Base-by-base conservation (phyloP, 2,888 invertebrate species). In the Choreutis nemorana region DNA sequence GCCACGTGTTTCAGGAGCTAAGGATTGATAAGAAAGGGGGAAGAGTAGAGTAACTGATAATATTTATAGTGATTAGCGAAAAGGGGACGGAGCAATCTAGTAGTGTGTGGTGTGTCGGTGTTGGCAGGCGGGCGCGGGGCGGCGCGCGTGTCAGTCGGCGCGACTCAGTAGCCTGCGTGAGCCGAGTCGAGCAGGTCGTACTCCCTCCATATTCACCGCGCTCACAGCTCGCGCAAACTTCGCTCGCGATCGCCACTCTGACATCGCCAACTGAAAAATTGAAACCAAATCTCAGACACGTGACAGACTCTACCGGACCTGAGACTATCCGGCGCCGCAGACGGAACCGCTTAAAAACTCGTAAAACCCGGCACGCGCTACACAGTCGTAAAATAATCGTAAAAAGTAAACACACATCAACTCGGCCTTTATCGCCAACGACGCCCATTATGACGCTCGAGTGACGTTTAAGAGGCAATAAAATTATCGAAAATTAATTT, bases 151-250 rank as follows among this genome's bases (percentile, higher is more conserved):
- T 62, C 52, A 58, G n/a, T 50, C 48, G 70, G 75, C 71, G 75
- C 68, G 72, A 80, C 51, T 52, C 81, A 85, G 83, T 83, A 83
- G 82, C 81, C 73, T 82, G 83, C 83, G 83, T 81, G 83, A 82
- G 82, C 81, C 81, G 83, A 82, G 83, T 81, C 68, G 72, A 81
- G 82, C 72, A 78, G 82, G 72, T 68, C 72, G 75, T 59, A 54
- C 49, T 54, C 59, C 58, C 57, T 59, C 48, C 41, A 51, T 43
- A 56, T 50, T 58, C 22, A 26, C 11, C 26, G 60, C 55, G 60
- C 64, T 57, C 63, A 53, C 56, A 51, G 51, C 70, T 50, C 61
- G 55, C 63, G 61, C 58, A 73, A 73, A 73, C 75, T 73, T 73
- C 77, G 65, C 70, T 66, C 75, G 70, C 63, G 57, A 54, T 49